Evolutionary conservation across 2,113 vertebrate species (phyloP), one percentile per base, ranked within the genome.

Genomic region (Paracyprichromis sp.): DNA sequence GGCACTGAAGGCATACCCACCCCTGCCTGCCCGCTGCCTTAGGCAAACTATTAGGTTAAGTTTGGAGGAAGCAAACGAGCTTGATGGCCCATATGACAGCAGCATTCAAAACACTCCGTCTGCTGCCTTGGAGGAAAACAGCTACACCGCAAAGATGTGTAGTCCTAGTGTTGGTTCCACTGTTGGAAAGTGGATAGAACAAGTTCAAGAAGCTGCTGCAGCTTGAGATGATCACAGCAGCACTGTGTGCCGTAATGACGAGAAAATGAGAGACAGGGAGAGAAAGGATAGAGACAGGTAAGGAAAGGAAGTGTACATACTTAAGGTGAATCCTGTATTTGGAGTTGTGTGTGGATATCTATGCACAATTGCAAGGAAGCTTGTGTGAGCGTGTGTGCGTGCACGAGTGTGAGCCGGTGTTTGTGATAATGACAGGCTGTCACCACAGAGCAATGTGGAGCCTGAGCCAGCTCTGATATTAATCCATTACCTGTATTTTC

Each of bases 381-480:
- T 6, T 80, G 73, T 84, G 54, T 82, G 66, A 47, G 85, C 47
- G 36, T 86, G 80, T 82, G 54, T 88, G 80, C 54, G 76, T 45
- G 40, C 89, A 73, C 40, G 57, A 3, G 43, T 90, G 79, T 50
- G 83, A 88, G 85, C 38, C 16, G 2, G 57, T 95, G 89, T 95
- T 96, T 96, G 92, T 57, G 91, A 95, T 96, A 96, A 96, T 96
- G 93, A 96, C 93, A 95, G 95, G 94, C 91, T 96, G 96, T 95
- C 94, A 96, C 84, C 84, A 85, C 82, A 82, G 87, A 91, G 92
- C 85, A 90, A 90, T 76, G 89, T 88, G 76, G 76, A 92, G 94
- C 82, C 89, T 21, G 86, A 93, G 92, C 93, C 87, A 93, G 93
- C 92, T 91, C 92, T 95, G 94, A 94, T 96, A 96, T 96, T 96